Conservation (phyloP, 2,888 invertebrate species). For the Cataglyphis rosenhaueri region DNA sequence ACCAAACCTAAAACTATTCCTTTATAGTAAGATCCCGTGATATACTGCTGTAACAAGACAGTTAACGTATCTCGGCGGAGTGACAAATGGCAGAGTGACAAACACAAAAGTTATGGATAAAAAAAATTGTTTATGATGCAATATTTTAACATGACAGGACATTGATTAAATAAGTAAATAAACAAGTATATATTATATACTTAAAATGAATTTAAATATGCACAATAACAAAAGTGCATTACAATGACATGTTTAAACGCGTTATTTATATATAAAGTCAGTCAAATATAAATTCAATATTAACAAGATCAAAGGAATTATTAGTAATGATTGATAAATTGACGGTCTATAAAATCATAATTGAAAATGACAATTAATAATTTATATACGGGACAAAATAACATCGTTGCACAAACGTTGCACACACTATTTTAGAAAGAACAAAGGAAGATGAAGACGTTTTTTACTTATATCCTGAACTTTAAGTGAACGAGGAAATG, state of each 20-base stretch:
- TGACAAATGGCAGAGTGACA: conserved; percentile 16
- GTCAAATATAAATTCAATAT: not conserved
- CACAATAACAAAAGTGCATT: conserved; percentile 23
- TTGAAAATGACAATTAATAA: not conserved
- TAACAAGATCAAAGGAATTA: not conserved
- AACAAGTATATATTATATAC: conserved; percentile 39
- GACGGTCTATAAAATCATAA: not conserved
- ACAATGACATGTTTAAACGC: not conserved
- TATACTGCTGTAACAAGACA: conserved; percentile 33
- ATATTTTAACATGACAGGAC: conserved; percentile 49
- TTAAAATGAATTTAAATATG: conserved; percentile 60
- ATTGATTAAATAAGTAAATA: conserved; percentile 14
- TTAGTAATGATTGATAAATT: not conserved
- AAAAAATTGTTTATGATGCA: conserved; percentile 68
- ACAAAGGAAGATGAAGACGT: conserved; percentile 16
- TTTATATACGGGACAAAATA: not conserved
- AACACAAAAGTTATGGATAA: conserved; percentile 60
- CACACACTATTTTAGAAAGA: not conserved
- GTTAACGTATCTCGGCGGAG: conserved; percentile 39
- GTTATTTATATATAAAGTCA: conserved; percentile 34
- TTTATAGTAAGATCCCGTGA: conserved; percentile 17
- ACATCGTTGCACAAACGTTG: not conserved
- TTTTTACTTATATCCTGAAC: conserved; percentile 46
- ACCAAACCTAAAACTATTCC: conserved; percentile 11
- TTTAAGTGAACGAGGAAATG: conserved; percentile 69